Conservation (phyloP, 2,888 invertebrate genomes). For the Diloba caeruleocephala region DNA sequence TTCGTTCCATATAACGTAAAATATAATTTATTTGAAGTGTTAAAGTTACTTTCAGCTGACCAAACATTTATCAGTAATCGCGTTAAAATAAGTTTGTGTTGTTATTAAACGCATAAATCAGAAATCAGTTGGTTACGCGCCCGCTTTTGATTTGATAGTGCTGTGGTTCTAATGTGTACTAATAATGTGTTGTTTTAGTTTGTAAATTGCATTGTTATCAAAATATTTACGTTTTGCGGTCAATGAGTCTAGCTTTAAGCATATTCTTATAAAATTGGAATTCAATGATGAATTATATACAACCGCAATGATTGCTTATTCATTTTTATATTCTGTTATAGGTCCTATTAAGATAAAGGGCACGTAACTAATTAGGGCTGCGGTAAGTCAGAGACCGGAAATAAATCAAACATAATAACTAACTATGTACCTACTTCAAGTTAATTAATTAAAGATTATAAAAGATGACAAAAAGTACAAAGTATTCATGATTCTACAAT, state of each 20-base stretch:
- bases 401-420: no score
- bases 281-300: constrained; percentile 2
- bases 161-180: constrained; percentile 1
- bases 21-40: background rate
- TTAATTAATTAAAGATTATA: no score
- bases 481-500: no score
- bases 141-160: background rate
- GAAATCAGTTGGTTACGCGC: background rate
- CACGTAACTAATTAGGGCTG: no score
- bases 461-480: no score
- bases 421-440: no score
- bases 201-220: constrained; percentile 12
- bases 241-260: background rate
- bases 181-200: constrained; percentile 30
- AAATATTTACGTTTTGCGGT: constrained; percentile 35
- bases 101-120: constrained; percentile 8
- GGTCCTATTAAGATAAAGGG: no score
- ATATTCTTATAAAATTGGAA: constrained; percentile 1
- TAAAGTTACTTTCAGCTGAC: constrained; percentile 10
- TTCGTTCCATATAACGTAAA: constrained; percentile 1
- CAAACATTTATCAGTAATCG: constrained; percentile 5
- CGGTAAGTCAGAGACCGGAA: no score
- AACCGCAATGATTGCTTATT: no score
- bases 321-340: no score
- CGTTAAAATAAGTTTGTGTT: background rate